Evolutionary conservation across 2,113 vertebrate genomes (phyloP).

Genomic region (Labrus mixtus): DNA sequence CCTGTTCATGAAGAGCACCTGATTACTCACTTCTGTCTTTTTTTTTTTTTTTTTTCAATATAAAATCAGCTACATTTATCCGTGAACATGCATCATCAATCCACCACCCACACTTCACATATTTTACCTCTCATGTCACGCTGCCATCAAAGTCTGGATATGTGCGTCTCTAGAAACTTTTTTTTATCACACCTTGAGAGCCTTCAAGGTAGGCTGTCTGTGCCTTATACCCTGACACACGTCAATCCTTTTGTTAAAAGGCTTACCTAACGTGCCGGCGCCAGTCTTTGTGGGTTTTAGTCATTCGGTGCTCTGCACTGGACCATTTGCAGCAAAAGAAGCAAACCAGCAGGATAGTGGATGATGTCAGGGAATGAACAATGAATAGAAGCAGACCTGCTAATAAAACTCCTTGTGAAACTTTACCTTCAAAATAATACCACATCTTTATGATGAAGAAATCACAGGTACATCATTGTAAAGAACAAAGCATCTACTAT

Average conservation of each 20-base stretch:
- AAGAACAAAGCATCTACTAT: too few species aligned
- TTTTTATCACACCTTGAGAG: slow-evolving; percentile 8
- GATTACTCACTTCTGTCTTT: too few species aligned
- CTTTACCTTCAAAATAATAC: too few species aligned
- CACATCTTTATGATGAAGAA: too few species aligned
- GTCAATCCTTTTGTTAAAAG: slow-evolving; percentile 31
- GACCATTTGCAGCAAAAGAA: slow-evolving; percentile 25
- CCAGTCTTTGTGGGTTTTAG: neutral
- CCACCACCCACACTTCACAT: slow-evolving; percentile 14
- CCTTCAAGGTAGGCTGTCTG: neutral
- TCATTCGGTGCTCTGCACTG: neutral
- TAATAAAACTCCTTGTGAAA: too few species aligned
- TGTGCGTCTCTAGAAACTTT: neutral
- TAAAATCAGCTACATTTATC: slow-evolving; percentile 1
- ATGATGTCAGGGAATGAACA: slow-evolving; percentile 25
- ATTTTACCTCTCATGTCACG: neutral
- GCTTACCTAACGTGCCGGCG: slow-evolving; percentile 8
- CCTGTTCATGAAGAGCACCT: too few species aligned
- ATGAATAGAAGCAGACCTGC: neutral
- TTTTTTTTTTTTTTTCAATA: neutral
- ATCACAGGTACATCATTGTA: too few species aligned
- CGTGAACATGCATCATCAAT: slow-evolving; percentile 21
- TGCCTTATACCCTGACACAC: neutral
- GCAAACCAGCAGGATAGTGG: slow-evolving; percentile 26
- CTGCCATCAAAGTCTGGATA: slow-evolving; percentile 5